These are phyloP conservation scores for Periphyllus acericola DNA, from an alignment of 2,888 invertebrate genomes.

Conservation along the genomic window DNA sequence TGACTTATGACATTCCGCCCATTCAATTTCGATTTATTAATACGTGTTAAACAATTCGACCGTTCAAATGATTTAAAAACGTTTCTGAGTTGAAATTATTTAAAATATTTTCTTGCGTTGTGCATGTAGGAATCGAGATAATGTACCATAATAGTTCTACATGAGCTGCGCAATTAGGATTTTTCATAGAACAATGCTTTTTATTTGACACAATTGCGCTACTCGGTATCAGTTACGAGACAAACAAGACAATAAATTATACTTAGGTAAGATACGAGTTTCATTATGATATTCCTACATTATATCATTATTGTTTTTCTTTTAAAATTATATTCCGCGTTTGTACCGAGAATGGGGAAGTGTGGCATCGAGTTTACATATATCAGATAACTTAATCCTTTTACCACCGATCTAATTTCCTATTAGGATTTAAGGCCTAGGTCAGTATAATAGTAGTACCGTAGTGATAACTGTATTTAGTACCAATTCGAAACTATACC, in stretches of 20 bases:
- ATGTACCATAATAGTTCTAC: not conserved
- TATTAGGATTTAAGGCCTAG: conserved; percentile 3
- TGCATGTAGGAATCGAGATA: not conserved
- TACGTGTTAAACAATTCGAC: not conserved
- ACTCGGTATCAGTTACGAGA: conserved; percentile 10
- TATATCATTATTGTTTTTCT: conserved; percentile 16
- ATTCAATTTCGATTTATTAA: conserved; percentile 4
- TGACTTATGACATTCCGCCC: not conserved
- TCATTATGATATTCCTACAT: not conserved
- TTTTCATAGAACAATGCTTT: conserved; percentile 33
- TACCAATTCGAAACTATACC: not conserved
- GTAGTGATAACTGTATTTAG: no score
- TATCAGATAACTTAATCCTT: conserved; percentile 29
- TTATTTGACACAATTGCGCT: conserved; percentile 14
- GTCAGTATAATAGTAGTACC: not conserved
- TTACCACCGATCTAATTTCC: conserved; percentile 6
- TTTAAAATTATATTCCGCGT: not conserved
- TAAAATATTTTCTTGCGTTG: not conserved
- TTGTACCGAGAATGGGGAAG: not conserved
- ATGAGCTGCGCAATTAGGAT: not conserved
- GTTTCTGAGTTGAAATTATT: not conserved
- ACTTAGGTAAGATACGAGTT: not conserved
- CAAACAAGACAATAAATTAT: conserved; percentile 35
- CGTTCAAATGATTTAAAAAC: not conserved
- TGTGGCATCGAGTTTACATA: not conserved